Percentiles rank a stretch among this genome's conserved stretches.
These are phyloP conservation scores for Oreamnos americanus DNA, from an alignment of 2,113 vertebrate species.

Conservation along the genomic window DNA sequence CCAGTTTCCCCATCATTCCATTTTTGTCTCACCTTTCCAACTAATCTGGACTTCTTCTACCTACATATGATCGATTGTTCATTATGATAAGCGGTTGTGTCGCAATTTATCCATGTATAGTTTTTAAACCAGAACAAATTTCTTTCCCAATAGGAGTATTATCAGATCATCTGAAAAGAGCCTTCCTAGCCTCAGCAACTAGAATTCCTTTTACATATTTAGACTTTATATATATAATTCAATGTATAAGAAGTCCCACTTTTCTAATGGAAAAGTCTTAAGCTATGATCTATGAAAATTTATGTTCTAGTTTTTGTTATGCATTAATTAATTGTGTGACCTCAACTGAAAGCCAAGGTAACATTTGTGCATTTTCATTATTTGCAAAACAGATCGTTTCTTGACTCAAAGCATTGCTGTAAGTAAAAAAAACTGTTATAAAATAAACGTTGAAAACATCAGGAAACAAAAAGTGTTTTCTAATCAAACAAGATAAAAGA, in stretches of 20 bases:
- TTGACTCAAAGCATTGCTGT: background rate
- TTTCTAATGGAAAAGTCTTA: background rate
- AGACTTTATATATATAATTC: background rate
- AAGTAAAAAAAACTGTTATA: background rate
- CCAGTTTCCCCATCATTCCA: background rate
- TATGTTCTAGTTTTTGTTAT: background rate
- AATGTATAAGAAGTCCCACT: background rate
- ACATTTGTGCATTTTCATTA: background rate
- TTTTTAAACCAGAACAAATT: background rate
- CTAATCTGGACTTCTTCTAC: background rate
- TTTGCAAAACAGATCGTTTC: conserved; percentile 8
- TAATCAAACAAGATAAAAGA: background rate
- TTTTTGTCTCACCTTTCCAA: background rate
- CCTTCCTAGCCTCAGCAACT: background rate
- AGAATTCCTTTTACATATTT: background rate
- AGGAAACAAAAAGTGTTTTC: background rate
- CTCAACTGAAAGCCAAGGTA: background rate
- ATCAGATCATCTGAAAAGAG: background rate
- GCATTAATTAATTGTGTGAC: background rate
- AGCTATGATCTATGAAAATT: background rate
- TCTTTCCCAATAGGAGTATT: background rate
- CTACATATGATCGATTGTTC: background rate
- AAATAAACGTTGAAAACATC: background rate
- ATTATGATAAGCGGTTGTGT: background rate
- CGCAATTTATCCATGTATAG: background rate